A percentile compares a stretch with the other conserved stretches of the same genome.
phyloP scores from a whole-genome alignment of 1,140 invertebrate genomes.

The Archegozetes longisetosus region DNA sequence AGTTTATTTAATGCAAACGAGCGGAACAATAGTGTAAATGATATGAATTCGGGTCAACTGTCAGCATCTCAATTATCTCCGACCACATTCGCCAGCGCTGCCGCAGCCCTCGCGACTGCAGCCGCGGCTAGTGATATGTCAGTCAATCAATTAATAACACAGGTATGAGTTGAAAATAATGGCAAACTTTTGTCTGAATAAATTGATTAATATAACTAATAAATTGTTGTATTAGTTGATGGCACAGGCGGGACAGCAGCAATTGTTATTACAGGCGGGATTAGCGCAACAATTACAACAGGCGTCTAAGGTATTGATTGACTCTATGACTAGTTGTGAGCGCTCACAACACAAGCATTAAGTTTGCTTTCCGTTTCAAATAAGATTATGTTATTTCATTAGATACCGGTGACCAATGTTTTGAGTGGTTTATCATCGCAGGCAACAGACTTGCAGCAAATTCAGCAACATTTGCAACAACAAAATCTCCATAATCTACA shows the following conservation, averaged over 20 bases:
- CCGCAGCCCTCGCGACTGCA: constrained; percentile 11
- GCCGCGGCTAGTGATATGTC: constrained; percentile 5
- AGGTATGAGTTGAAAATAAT: background rate
- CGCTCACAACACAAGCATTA: background rate
- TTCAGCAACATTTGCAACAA: constrained; percentile 36
- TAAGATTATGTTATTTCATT: background rate
- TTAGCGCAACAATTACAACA: constrained; percentile 12
- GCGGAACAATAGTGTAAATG: background rate
- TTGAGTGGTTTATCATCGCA: constrained; percentile 32
- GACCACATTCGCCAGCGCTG: constrained; percentile 1
- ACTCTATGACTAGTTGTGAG: background rate
- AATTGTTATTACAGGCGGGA: constrained; percentile 16
- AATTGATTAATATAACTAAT: background rate
- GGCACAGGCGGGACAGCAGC: constrained; percentile 16
- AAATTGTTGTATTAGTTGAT: constrained; percentile 7
- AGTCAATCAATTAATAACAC: constrained; percentile 12
- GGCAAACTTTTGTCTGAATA: too few relatives aligned
- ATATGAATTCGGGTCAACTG: background rate
- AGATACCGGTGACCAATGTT: constrained; percentile 17
- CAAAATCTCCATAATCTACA: constrained; percentile 38
- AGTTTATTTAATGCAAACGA: background rate
- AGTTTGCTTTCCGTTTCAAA: background rate
- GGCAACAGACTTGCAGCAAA: constrained; percentile 40
- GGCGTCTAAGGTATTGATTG: background rate
- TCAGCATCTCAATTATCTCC: constrained; percentile 1